Evolutionary conservation across 2,113 vertebrate genomes (phyloP).

Genomic region (Chloebia gouldiae): DNA sequence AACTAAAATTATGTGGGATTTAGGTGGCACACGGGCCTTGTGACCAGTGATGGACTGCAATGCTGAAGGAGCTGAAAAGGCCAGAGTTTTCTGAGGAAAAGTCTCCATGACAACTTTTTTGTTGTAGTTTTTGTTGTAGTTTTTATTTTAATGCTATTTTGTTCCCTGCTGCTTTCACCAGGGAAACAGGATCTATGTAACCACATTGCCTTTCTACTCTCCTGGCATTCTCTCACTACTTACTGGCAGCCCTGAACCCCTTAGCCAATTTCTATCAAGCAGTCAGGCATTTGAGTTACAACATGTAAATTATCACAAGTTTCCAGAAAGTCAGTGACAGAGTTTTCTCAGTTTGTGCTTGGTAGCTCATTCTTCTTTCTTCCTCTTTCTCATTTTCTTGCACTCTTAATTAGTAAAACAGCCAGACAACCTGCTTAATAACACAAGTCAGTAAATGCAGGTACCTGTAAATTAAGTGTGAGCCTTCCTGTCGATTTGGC

Average conservation of each 20-base stretch:
- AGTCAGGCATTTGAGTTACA: background rate
- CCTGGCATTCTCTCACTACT: background rate
- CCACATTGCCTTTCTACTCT: background rate
- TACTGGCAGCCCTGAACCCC: background rate
- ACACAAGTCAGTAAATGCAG: conserved; percentile 3
- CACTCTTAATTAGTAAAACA: conserved; percentile 13
- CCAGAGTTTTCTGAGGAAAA: background rate
- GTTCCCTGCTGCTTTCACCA: background rate
- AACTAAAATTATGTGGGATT: background rate
- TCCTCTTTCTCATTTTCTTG: background rate
- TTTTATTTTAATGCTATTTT: conserved; percentile 21
- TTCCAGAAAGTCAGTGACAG: background rate
- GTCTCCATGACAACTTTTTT: background rate
- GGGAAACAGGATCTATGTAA: background rate
- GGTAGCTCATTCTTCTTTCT: background rate
- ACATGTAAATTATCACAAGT: background rate
- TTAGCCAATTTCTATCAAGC: background rate
- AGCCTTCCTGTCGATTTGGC: background rate
- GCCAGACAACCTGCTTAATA: background rate
- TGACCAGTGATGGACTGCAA: background rate
- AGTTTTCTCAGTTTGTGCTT: background rate
- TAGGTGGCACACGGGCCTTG: background rate
- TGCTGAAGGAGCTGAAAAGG: background rate
- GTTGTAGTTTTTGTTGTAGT: background rate
- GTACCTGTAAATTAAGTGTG: conserved; percentile 49